Percentiles rank a stretch among this genome's conserved stretches.
Conservation (phyloP, 1,140 invertebrate species). For the Drosophila ohnishii region DNA sequence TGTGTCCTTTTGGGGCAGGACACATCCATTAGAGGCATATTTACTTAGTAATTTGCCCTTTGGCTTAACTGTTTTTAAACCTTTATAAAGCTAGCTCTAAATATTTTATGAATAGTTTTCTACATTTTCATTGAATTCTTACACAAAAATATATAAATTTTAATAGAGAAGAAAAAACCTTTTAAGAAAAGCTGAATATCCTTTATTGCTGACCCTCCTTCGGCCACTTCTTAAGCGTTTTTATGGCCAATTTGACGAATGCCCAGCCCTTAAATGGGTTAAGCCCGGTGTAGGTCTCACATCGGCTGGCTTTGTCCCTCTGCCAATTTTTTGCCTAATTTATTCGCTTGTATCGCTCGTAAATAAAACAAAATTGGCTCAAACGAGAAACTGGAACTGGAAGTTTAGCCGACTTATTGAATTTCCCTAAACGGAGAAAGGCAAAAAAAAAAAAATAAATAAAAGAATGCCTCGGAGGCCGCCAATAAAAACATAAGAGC, state of each 20-base stretch:
- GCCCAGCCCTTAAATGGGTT: constrained; percentile 69
- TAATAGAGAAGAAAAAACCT: neutral
- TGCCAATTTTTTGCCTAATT: constrained; percentile 66
- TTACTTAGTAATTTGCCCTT: constrained; percentile 54
- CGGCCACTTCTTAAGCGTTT: constrained; percentile 59
- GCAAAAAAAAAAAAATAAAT: neutral
- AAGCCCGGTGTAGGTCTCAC: constrained; percentile 42
- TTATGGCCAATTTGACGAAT: constrained; percentile 78
- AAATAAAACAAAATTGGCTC: constrained; percentile 75
- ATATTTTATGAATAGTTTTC: neutral
- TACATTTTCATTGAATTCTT: neutral
- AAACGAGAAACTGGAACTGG: constrained; percentile 41
- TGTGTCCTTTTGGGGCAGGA: constrained; percentile 17
- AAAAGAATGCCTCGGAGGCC: constrained; percentile 4
- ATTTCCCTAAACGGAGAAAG: constrained; percentile 52
- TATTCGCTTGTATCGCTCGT: constrained; percentile 77
- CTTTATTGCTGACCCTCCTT: constrained; percentile 19
- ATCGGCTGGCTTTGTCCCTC: constrained; percentile 34
- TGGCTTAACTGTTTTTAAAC: constrained; percentile 36
- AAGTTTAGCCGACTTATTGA: constrained; percentile 67
- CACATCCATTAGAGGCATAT: constrained; percentile 37
- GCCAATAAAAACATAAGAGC: constrained; percentile 58
- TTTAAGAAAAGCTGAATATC: neutral
- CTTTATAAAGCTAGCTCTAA: neutral
- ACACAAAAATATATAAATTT: too few species aligned